Base-by-base conservation (phyloP, 2,113 vertebrate genomes). In the Glaucidium brasilianum region DNA sequence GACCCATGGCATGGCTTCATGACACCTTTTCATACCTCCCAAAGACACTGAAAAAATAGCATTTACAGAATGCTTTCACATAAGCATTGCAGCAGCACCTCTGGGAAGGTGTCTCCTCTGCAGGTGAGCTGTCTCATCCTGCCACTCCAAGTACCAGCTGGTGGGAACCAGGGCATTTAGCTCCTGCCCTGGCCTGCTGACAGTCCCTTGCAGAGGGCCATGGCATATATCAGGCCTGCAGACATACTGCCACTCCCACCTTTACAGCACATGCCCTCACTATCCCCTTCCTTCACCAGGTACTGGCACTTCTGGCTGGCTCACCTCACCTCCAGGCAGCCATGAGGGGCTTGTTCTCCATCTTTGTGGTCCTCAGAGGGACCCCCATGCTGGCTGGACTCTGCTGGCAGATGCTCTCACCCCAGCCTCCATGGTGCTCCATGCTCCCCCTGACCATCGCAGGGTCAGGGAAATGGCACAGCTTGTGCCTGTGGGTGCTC, bases 381-480 rank as follows among this genome's bases (percentile, higher is more conserved):
- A 89, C 15, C 6, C 14, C 13, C 34, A 37, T 20, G 25, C 43
- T 78, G 37, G 45, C 55, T 78, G 18, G 18, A 85, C 29, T 55
- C 32, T 62, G 22, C 60, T 32, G 49, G 60, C 7, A 80, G 87
- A 50, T 67, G 37, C 50, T 37, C 41, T 37, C 41, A 53, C 23
- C 17, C 39, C n/a, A 49, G 32, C 12, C 35, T 53, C 35, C 11
- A 5, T 0, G 1, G 34, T 30, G 29, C 56, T 85, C 60, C 4
- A 0, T 9, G 59, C 35, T 85, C 19, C 39, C 60, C 43, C 47
- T 62, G 77, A 67, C 85, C 66, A 20, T 7, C 1, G 2, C 60
- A 59, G 41, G 7, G 10, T 11, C 2, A 10, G 12, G 15, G 5
- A 91, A 39, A 52, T 0, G 5, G n/a, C 37, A 55, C 0, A 2